Conservation (phyloP, 2,113 vertebrate species). For the Pollimyrus isidori region DNA sequence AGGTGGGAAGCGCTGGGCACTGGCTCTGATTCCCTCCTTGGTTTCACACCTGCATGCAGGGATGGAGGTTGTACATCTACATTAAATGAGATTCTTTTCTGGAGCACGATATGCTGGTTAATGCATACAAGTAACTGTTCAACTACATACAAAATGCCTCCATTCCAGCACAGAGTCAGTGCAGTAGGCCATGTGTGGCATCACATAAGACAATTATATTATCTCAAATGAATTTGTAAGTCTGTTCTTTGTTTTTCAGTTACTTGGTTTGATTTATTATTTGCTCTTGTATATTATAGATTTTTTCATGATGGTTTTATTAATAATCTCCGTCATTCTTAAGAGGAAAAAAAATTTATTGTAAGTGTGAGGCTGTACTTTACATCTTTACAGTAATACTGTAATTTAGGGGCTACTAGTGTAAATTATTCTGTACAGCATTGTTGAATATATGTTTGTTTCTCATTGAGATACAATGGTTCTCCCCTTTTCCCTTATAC, state of each 20-base stretch:
- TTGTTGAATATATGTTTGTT: not conserved
- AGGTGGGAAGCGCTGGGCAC: slow-evolving; percentile 51
- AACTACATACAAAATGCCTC: not conserved
- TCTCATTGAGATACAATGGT: not conserved
- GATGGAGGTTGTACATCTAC: not conserved
- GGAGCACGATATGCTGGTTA: not conserved
- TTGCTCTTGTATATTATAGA: not conserved
- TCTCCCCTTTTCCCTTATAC: slow-evolving; percentile 4
- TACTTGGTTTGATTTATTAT: not conserved
- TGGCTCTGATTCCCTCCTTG: not conserved
- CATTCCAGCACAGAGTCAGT: not conserved
- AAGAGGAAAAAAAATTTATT: not conserved
- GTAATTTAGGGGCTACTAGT: not conserved
- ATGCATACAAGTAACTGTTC: not conserved
- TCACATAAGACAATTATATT: not conserved
- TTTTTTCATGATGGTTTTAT: no score
- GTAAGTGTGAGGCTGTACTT: not conserved
- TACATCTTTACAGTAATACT: not conserved
- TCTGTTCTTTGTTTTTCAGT: not conserved
- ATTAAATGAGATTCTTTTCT: not conserved
- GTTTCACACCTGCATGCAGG: not conserved
- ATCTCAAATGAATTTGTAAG: not conserved
- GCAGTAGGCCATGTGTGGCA: not conserved
- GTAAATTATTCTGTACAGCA: not conserved
- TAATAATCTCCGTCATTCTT: not conserved